Evolutionary conservation across 2,113 vertebrate species (phyloP).

Genomic region (Turnix velox): DNA sequence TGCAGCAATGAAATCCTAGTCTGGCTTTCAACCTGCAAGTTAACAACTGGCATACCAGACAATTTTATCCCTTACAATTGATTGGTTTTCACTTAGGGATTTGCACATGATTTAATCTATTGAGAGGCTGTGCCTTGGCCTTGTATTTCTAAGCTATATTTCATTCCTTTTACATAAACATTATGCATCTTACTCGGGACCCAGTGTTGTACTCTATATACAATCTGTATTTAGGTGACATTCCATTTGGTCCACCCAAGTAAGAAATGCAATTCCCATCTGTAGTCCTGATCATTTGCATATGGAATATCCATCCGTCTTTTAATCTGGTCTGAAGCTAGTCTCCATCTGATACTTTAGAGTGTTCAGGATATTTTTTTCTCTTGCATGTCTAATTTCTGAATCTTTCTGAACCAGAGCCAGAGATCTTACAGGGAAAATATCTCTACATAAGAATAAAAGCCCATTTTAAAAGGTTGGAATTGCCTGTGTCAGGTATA

Average conservation of each 20-base stretch:
- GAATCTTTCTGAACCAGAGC: not conserved
- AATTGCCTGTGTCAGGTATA: not conserved
- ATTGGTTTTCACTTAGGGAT: not conserved
- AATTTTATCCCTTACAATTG: not conserved
- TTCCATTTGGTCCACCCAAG: not conserved
- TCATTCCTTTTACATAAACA: not conserved
- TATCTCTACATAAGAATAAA: slow-evolving; percentile 3
- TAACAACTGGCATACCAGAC: not conserved
- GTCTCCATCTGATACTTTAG: not conserved
- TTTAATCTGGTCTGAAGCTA: not conserved
- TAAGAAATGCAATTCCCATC: not conserved
- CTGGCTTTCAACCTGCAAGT: not conserved
- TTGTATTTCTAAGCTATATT: not conserved
- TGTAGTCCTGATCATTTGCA: not conserved
- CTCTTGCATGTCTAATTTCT: not conserved
- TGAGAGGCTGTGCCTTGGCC: not conserved
- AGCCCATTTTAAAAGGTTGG: not conserved
- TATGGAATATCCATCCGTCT: not conserved
- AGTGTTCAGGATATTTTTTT: not conserved
- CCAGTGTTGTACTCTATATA: not conserved
- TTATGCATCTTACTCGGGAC: not conserved
- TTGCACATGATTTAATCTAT: not conserved
- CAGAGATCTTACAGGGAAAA: not conserved
- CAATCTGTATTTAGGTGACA: not conserved
- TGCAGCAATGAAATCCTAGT: not conserved